phyloP scores from a whole-genome alignment of 2,113 vertebrate species.

The Lepidothrix coronata region DNA sequence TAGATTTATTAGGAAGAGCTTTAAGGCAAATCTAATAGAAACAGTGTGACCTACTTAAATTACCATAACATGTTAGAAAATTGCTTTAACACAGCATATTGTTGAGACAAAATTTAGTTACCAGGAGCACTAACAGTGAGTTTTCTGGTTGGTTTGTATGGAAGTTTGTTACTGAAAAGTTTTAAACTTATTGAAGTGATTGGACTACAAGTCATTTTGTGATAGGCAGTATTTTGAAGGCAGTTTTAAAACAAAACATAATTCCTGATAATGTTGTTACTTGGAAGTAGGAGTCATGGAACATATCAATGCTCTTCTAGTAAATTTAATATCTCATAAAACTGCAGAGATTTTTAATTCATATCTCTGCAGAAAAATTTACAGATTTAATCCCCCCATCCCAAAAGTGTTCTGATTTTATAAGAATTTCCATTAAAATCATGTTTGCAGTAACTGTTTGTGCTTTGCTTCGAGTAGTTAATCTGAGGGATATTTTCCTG shows the following conservation, averaged over 20 bases:
- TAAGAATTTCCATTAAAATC: background rate
- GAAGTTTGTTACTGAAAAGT: background rate
- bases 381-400: background rate
- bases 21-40: background rate
- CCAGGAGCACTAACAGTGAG: background rate
- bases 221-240: background rate
- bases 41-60: background rate
- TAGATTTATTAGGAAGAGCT: background rate
- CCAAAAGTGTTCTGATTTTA: rapidly evolving
- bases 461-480: background rate
- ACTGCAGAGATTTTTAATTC: background rate
- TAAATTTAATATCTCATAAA: background rate
- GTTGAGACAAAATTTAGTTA: background rate
- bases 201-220: background rate
- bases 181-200: background rate
- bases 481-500: background rate
- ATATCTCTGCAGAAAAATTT: background rate
- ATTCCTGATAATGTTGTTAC: background rate
- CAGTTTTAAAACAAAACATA: background rate
- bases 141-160: background rate
- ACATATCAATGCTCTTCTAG: background rate
- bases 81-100: background rate
- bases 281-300: background rate
- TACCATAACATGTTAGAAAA: background rate
- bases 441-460: background rate